Conservation (phyloP, 2,113 vertebrate genomes). For the Sinosuthora webbiana region DNA sequence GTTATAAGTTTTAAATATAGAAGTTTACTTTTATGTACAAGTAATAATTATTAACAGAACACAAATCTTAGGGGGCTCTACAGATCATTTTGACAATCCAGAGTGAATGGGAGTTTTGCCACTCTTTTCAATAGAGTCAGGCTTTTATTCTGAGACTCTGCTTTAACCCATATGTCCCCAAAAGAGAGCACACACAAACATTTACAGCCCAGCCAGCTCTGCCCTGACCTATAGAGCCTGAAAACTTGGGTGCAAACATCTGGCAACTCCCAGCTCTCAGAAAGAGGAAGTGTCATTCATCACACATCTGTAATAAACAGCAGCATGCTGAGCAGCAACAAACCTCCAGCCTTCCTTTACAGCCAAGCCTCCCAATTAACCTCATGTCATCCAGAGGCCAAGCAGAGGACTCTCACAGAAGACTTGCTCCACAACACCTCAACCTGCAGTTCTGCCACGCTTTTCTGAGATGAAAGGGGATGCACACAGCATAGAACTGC, state of each 20-base stretch:
- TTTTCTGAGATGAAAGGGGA: not conserved
- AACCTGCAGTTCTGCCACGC: not conserved
- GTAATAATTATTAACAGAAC: conserved; percentile 68
- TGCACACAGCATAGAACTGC: not conserved
- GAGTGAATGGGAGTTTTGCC: conserved; percentile 43
- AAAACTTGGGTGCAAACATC: not conserved
- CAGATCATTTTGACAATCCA: conserved; percentile 53
- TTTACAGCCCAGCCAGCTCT: not conserved
- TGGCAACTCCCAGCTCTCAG: not conserved
- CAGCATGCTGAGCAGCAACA: not conserved
- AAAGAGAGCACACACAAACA: not conserved
- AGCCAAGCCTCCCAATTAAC: not conserved
- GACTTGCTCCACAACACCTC: not conserved
- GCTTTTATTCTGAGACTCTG: not conserved
- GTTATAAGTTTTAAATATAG: conserved; percentile 65
- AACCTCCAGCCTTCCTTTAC: not conserved
- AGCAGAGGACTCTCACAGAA: not conserved
- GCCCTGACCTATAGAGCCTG: not conserved
- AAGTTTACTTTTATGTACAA: conserved; percentile 63
- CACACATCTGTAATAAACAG: not conserved
- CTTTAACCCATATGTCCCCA: conserved; percentile 30
- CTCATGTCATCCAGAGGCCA: not conserved
- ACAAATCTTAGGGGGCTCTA: conserved; percentile 40
- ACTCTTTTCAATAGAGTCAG: conserved; percentile 5
- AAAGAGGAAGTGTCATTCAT: not conserved